Evolutionary conservation across 1,140 invertebrate species (phyloP).

Genomic region (Mycetomoellerius zeteki): DNA sequence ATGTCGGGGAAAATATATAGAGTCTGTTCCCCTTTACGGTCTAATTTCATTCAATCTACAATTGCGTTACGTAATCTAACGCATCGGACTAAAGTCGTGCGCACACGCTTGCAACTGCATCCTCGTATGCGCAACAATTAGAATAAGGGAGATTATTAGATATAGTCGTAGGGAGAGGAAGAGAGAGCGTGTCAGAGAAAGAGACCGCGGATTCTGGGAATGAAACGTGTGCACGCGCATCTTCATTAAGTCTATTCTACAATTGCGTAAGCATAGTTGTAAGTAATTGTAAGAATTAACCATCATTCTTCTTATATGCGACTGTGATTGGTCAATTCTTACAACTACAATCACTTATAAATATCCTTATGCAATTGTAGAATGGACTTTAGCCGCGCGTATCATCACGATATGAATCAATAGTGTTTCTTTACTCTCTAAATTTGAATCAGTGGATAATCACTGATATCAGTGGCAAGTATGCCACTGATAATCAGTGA

Average conservation of each 20-base stretch:
- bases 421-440: too few relatives aligned
- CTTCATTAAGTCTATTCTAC: conserved; percentile 39
- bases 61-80: conserved; percentile 50
- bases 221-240: conserved; percentile 39
- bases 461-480: too few relatives aligned
- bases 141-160: conserved; percentile 22
- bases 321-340: too few relatives aligned
- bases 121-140: conserved; percentile 22
- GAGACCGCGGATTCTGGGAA: neutral
- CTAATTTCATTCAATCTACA: conserved; percentile 56
- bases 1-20: conserved; percentile 47
- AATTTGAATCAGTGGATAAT: too few relatives aligned
- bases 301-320: too few relatives aligned
- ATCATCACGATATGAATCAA: too few relatives aligned
- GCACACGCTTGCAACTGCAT: neutral
- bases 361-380: too few relatives aligned
- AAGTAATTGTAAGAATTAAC: too few relatives aligned
- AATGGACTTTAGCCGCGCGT: too few relatives aligned
- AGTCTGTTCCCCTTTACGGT: conserved; percentile 30
- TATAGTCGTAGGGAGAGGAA: neutral
- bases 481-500: too few relatives aligned
- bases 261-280: too few relatives aligned
- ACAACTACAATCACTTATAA: too few relatives aligned
- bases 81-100: conserved; percentile 30
- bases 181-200: neutral